Evolutionary conservation across 1,140 invertebrate genomes (phyloP).

Genomic region (Maniola jurtina): DNA sequence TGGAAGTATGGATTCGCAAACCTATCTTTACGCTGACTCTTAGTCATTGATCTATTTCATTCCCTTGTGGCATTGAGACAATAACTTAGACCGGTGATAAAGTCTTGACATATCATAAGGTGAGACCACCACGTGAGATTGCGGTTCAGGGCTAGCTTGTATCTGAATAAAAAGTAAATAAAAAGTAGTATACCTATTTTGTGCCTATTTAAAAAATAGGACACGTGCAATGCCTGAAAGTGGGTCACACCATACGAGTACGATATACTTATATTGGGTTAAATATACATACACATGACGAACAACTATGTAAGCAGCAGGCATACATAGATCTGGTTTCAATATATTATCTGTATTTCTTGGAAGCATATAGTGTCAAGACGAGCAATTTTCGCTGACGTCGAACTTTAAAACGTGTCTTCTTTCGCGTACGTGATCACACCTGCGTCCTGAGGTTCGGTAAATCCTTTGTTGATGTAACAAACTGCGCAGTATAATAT

Average conservation of each 20-base stretch:
- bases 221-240: background rate
- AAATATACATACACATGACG: background rate
- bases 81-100: no score
- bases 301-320: background rate
- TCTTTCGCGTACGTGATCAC: constrained; percentile 35
- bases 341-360: background rate
- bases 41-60: no score
- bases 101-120: no score
- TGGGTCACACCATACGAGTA: constrained; percentile 5
- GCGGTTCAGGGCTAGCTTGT: no score
- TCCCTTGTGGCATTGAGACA: no score
- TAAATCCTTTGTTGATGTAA: constrained; percentile 38
- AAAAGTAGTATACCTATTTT: no score
- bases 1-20: no score
- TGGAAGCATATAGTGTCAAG: constrained; percentile 5
- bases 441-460: constrained; percentile 27
- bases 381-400: constrained; percentile 24
- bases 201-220: background rate
- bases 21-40: no score
- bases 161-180: no score
- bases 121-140: no score
- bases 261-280: constrained; percentile 8
- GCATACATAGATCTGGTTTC: background rate
- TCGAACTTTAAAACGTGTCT: constrained; percentile 33
- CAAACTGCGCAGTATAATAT: constrained; percentile 25